Evolutionary conservation across 2,797 vertebrate species (phyloP).

Genomic region (Prionace glauca): DNA sequence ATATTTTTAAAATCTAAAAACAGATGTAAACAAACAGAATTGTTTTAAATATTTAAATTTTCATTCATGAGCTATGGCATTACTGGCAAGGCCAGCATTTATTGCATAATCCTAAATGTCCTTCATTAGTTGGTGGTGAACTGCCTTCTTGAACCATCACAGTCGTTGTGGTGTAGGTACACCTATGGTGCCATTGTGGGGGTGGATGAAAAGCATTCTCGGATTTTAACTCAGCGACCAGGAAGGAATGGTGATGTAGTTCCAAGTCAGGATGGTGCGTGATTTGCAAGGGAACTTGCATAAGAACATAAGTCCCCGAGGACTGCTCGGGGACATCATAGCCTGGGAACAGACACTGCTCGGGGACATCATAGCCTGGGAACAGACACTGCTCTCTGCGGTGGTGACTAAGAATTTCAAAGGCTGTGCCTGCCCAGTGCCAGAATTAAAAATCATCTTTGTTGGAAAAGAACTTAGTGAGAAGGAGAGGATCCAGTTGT

Average conservation of each 20-base stretch:
- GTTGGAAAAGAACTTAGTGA: too few species aligned
- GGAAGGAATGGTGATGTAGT: not conserved
- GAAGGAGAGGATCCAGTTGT: too few species aligned
- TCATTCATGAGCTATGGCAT: not conserved
- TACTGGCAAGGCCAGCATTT: not conserved
- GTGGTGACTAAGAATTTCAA: too few species aligned
- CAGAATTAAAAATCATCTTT: too few species aligned
- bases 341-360: too few species aligned
- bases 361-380: too few species aligned
- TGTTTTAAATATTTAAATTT: not conserved
- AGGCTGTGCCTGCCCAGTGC: too few species aligned
- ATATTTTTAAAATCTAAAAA: not conserved
- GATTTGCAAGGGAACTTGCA: not conserved
- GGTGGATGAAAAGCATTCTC: not conserved
- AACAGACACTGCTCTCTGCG: too few species aligned
- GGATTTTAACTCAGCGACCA: not conserved
- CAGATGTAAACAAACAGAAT: not conserved
- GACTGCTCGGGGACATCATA: too few species aligned
- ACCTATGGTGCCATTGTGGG: not conserved
- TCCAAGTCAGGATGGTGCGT: not conserved
- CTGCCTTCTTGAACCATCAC: not conserved
- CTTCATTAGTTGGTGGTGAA: not conserved
- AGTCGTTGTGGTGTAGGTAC: too few species aligned
- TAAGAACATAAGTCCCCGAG: too few species aligned
- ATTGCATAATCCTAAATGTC: not conserved